phyloP scores from a whole-genome alignment of 2,888 invertebrate genomes.

The Laspeyria flexula region DNA sequence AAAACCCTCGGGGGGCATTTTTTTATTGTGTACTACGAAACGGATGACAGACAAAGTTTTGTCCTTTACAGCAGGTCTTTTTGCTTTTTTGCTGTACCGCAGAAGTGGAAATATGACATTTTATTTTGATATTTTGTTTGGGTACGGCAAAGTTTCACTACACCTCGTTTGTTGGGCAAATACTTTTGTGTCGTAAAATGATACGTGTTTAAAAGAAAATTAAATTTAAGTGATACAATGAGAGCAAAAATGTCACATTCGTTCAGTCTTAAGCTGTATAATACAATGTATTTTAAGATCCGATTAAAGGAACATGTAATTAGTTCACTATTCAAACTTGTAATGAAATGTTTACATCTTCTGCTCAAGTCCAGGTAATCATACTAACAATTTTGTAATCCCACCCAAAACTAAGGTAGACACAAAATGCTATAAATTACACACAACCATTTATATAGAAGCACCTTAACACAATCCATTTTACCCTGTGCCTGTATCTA shows the following conservation, averaged over 20 bases:
- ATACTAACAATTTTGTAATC: neutral
- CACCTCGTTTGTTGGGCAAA: neutral
- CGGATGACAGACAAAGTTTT: conserved; percentile 70
- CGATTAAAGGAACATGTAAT: neutral
- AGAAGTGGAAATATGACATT: conserved; percentile 43
- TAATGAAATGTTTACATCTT: neutral
- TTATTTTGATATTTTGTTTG: conserved; percentile 12
- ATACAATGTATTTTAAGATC: neutral
- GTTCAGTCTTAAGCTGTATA: neutral
- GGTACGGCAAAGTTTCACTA: neutral
- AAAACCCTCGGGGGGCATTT: conserved; percentile 53
- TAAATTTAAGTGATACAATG: neutral
- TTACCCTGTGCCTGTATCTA: neutral
- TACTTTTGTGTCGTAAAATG: neutral
- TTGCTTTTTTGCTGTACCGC: conserved; percentile 40
- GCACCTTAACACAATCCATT: neutral
- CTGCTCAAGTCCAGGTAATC: too few species aligned
- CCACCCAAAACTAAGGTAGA: too few species aligned
- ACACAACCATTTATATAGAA: too few species aligned
- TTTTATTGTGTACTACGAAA: conserved; percentile 62
- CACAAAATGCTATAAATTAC: too few species aligned
- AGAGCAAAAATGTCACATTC: neutral
- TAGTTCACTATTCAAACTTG: neutral
- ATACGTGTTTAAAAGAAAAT: neutral
- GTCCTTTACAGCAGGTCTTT: conserved; percentile 64